Conservation (phyloP, 1,140 invertebrate species). For the Brachionus koreanus region DNA sequence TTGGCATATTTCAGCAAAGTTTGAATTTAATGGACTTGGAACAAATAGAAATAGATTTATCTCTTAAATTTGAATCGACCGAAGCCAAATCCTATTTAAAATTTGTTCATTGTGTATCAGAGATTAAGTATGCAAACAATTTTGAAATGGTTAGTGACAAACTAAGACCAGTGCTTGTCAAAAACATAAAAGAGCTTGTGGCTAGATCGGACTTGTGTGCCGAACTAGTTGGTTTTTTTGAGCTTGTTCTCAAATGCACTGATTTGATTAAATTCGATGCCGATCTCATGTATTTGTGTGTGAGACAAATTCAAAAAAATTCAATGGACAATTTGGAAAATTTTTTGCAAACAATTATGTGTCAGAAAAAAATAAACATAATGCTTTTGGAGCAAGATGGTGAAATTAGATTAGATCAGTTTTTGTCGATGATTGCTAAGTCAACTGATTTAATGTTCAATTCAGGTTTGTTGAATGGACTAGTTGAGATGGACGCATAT, state of each 20-base stretch:
- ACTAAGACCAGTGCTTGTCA: neutral
- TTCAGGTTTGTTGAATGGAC: neutral
- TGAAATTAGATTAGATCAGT: neutral
- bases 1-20: constrained; percentile 1
- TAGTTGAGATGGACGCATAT: neutral
- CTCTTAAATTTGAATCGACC: neutral
- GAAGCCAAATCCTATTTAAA: neutral
- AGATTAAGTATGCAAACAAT: neutral
- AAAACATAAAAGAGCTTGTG: neutral
- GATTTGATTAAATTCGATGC: neutral
- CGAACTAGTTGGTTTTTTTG: neutral
- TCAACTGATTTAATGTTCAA: neutral
- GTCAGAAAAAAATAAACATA: neutral
- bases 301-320: neutral
- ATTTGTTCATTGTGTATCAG: neutral
- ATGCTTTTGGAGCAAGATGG: neutral
- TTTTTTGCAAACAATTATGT: neutral
- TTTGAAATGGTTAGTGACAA: neutral
- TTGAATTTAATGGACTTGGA: constrained; percentile 20
- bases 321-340: no score
- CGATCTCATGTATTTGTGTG: neutral
- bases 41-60: neutral
- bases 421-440: neutral
- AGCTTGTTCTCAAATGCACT: neutral
- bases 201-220: neutral